These are phyloP conservation scores for pig (Sus scrofa) DNA, from an alignment of 2,113 vertebrate genomes.

Conservation along the genomic window T2T-Sscrofa CM000816.6:28780501-28781000, in stretches of 20 bases:
- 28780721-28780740: background rate
- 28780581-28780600: slow-evolving; percentile 10
- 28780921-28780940: background rate
- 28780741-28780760: background rate
- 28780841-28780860: background rate
- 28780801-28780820: background rate
- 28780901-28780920: background rate
- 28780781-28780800: background rate
- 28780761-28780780: background rate
- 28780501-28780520: slow-evolving; percentile 41
- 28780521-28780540: slow-evolving; percentile 49
- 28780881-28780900: background rate
- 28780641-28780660: background rate
- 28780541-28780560: slow-evolving; percentile 48
- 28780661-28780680: background rate
- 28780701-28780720: background rate
- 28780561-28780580: slow-evolving; percentile 12
- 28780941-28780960: background rate
- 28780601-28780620: background rate
- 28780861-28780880: background rate
- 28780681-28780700: background rate
- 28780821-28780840: background rate
- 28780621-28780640: background rate
- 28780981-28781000: background rate
- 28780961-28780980: background rate